These are phyloP conservation scores for Nephrocerus scutellatus DNA, from an alignment of 2,888 invertebrate genomes.

Conservation along the genomic window DNA sequence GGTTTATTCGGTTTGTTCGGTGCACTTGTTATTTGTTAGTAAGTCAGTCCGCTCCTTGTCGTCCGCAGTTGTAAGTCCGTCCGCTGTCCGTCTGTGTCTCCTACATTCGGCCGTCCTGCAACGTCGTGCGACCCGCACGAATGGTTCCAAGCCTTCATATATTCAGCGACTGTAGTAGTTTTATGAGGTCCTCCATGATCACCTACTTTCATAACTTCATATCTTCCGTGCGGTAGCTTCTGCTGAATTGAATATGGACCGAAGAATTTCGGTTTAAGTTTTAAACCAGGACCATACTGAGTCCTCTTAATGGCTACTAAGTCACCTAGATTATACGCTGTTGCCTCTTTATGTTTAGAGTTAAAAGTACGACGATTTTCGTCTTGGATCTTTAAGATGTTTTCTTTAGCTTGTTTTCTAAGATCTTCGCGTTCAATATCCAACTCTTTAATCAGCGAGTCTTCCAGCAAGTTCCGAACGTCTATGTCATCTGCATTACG, in stretches of 20 bases:
- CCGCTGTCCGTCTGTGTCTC: too few relatives aligned
- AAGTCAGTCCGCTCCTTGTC: too few relatives aligned
- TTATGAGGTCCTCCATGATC: conserved; percentile 11
- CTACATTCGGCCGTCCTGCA: conserved; percentile 20
- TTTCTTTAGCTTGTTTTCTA: neutral
- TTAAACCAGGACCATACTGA: conserved; percentile 12
- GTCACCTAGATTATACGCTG: conserved; percentile 2
- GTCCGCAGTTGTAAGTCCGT: too few relatives aligned
- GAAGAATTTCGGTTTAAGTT: conserved; percentile 14
- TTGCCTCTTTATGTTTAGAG: neutral
- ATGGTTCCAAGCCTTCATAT: conserved; percentile 16
- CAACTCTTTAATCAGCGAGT: neutral
- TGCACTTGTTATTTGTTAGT: too few relatives aligned
- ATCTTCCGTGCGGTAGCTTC: conserved; percentile 11
- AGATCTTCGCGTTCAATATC: neutral
- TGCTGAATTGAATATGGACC: conserved; percentile 12
- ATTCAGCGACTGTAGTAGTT: conserved; percentile 14
- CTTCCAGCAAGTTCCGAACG: conserved; percentile 22
- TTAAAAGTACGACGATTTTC: conserved; percentile 4
- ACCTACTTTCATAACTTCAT: conserved; percentile 16
- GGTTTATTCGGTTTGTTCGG: too few relatives aligned
- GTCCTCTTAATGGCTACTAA: conserved; percentile 14
- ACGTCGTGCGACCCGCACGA: conserved; percentile 18
- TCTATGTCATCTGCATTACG: too few relatives aligned
- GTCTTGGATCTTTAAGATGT: conserved; percentile 4